These are phyloP conservation scores for Nesoenas mayeri DNA, from an alignment of 2,113 vertebrate species.

Conservation along the genomic window DNA sequence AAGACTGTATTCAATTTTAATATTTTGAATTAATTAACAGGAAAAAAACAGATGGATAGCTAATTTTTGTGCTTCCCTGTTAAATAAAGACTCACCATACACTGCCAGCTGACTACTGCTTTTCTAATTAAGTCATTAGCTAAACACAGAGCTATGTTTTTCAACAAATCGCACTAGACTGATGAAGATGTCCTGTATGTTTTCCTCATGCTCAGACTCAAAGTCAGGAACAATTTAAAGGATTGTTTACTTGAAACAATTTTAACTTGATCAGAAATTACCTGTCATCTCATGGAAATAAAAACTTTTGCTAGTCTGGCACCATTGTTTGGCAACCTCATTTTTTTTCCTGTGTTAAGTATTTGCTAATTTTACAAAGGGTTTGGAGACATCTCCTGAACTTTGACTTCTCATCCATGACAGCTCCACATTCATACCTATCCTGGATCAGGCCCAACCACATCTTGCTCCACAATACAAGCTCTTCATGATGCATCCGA, in stretches of 20 bases:
- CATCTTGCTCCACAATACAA: neutral
- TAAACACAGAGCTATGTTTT: slow-evolving; percentile 46
- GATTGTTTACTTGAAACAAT: neutral
- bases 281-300: neutral
- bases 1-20: slow-evolving; percentile 30
- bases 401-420: neutral
- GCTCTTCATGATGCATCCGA: neutral
- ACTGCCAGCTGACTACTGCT: slow-evolving; percentile 52
- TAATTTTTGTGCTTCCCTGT: slow-evolving; percentile 45
- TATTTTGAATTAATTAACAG: slow-evolving; percentile 51
- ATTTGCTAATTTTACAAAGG: neutral
- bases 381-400: neutral
- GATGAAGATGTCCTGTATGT: neutral
- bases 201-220: neutral
- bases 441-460: neutral
- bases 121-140: slow-evolving; percentile 60
- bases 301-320: neutral
- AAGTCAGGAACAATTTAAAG: neutral
- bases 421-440: neutral
- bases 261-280: neutral
- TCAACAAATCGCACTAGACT: slow-evolving; percentile 31
- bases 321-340: neutral
- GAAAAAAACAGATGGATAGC: slow-evolving; percentile 44
- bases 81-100: slow-evolving; percentile 37
- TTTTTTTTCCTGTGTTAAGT: neutral